Evolutionary conservation across 1,140 invertebrate species (phyloP).

Genomic region (Aphis craccivora): DNA sequence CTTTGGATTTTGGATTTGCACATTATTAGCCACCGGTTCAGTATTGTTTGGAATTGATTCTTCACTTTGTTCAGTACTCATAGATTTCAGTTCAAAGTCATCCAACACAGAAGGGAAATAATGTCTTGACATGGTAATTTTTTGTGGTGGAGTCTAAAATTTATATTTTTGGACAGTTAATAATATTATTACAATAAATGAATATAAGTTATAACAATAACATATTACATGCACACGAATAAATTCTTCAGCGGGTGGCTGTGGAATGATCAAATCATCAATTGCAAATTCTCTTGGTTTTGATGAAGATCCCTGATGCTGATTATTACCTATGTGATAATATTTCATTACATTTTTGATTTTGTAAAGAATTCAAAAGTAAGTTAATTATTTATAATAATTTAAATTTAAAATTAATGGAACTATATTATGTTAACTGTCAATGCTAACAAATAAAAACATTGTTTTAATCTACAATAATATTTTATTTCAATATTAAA

Average conservation of each 20-base stretch:
- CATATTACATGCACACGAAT: conserved; percentile 43
- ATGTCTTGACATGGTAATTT: conserved; percentile 49
- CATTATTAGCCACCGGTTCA: not conserved
- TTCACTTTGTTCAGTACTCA: not conserved
- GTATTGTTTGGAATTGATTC: not conserved
- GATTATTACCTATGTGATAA: conserved; percentile 40
- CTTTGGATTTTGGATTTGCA: not conserved
- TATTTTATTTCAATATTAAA: too few relatives aligned
- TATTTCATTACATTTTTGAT: not conserved
- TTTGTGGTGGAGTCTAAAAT: conserved; percentile 50
- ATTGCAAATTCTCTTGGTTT: conserved; percentile 54
- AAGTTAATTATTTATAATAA: not conserved
- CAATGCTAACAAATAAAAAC: not conserved
- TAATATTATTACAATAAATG: not conserved
- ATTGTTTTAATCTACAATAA: not conserved
- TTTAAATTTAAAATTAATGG: not conserved
- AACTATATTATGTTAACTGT: not conserved
- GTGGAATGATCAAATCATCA: conserved; percentile 49
- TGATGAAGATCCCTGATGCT: conserved; percentile 43
- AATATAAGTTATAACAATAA: conserved; percentile 14
- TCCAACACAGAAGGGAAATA: conserved; percentile 53
- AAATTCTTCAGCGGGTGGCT: conserved; percentile 43
- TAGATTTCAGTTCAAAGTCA: conserved; percentile 2
- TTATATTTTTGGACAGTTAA: not conserved
- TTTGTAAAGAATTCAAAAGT: not conserved